Percentiles rank a stretch among this genome's conserved stretches.
phyloP scores from a whole-genome alignment of 1,140 invertebrate species.

The Aphelinus certus region DNA sequence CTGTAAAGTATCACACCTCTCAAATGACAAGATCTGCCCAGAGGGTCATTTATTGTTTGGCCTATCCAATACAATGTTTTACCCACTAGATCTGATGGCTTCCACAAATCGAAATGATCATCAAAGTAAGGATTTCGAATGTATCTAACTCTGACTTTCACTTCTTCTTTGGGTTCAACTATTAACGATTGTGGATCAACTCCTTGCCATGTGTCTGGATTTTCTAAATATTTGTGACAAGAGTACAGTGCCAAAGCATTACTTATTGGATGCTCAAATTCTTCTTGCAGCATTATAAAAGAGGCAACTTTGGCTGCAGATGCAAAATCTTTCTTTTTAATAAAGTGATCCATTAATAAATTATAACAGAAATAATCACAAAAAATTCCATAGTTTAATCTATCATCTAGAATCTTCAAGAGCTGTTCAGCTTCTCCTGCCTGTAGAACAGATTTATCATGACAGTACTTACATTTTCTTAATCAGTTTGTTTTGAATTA shows the following conservation, averaged over 20 bases:
- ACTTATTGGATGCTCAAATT: conserved; percentile 77
- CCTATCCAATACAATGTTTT: conserved; percentile 80
- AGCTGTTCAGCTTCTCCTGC: conserved; percentile 67
- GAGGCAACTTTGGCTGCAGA: conserved; percentile 81
- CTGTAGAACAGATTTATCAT: background rate
- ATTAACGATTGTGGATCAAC: conserved; percentile 53
- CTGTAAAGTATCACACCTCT: conserved; percentile 75
- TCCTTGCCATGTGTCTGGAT: conserved; percentile 67
- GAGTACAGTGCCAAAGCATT: conserved; percentile 77
- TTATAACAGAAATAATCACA: conserved; percentile 82
- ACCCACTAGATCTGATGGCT: conserved; percentile 75
- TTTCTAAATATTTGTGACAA: conserved; percentile 78
- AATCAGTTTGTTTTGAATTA: no score
- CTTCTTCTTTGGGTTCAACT: conserved; percentile 70
- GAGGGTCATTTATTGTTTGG: conserved; percentile 62
- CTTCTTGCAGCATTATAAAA: conserved; percentile 90
- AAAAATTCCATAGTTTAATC: conserved; percentile 90
- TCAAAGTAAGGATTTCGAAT: conserved; percentile 85
- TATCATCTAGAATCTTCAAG: conserved; percentile 78
- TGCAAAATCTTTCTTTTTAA: conserved; percentile 75
- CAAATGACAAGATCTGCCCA: conserved; percentile 74
- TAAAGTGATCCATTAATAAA: conserved; percentile 83
- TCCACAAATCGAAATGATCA: conserved; percentile 85
- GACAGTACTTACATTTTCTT: background rate
- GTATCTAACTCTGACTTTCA: conserved; percentile 81